Evolutionary conservation across 92 coral and sea anemone genomes (phyloP).

Genomic region (Isaurus tuberculatus): DNA sequence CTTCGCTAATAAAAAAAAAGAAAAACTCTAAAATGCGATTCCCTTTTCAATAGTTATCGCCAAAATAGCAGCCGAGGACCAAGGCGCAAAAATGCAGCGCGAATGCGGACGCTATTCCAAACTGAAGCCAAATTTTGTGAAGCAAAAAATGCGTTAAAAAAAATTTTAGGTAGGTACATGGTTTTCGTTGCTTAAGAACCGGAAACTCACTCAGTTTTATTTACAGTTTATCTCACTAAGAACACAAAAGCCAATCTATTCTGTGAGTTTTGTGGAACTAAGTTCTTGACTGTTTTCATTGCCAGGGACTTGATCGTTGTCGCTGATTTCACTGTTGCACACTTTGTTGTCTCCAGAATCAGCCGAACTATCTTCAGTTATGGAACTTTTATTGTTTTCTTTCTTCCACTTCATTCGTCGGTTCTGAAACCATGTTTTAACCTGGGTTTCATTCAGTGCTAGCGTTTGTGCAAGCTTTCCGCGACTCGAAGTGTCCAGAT

Average conservation of each 20-base stretch:
- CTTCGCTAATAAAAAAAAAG: no score
- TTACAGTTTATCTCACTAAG: background rate
- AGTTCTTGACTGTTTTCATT: constrained; percentile 14
- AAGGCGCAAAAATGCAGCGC: no score
- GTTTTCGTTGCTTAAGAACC: background rate
- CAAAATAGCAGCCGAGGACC: no score
- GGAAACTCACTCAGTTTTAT: background rate
- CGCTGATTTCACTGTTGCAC: background rate
- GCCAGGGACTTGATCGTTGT: background rate
- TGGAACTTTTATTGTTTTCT: constrained; percentile 68
- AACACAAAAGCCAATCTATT: background rate
- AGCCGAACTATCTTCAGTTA: constrained; percentile 45
- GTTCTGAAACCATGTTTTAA: constrained; percentile 99
- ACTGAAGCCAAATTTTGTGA: no score
- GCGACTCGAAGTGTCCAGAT: constrained; percentile 96
- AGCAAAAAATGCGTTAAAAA: no score
- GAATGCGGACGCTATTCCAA: no score
- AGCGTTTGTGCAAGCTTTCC: constrained; percentile 95
- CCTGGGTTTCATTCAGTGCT: constrained; percentile 96
- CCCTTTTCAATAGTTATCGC: no score
- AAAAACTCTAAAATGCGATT: no score
- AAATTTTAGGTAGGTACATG: no score
- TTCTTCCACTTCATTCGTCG: constrained; percentile 99
- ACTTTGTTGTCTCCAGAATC: constrained; percentile 52
- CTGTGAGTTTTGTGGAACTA: background rate